Conservation (phyloP, 1,140 invertebrate genomes). For the Carcinoscorpius rotundicauda region DNA sequence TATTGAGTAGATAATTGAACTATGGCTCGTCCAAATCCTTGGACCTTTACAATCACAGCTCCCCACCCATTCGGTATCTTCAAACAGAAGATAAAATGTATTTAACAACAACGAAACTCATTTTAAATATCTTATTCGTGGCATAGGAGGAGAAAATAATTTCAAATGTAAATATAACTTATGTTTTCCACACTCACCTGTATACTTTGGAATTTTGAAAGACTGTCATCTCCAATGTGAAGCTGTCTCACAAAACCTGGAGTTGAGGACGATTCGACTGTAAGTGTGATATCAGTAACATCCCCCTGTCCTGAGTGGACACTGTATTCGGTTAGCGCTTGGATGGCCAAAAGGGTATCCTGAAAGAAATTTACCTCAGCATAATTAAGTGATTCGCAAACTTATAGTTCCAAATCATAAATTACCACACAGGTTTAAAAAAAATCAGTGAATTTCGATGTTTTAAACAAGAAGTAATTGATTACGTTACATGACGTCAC, state of each 20-base stretch:
- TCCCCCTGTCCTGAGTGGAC: constrained; percentile 67
- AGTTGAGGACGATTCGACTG: constrained; percentile 69
- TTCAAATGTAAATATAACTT: constrained; percentile 16
- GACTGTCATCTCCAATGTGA: constrained; percentile 56
- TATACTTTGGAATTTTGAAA: constrained; percentile 57
- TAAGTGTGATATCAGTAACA: constrained; percentile 67
- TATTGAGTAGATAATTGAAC: constrained; percentile 89
- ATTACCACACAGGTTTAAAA: too few relatives aligned
- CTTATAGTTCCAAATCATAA: too few relatives aligned
- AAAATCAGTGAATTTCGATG: too few relatives aligned
- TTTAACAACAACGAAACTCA: background rate
- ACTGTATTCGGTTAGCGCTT: constrained; percentile 81
- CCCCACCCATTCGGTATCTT: constrained; percentile 85
- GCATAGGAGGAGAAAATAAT: background rate
- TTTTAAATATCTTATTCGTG: constrained; percentile 2
- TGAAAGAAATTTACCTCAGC: constrained; percentile 26
- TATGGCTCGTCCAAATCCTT: constrained; percentile 80
- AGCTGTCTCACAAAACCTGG: constrained; percentile 48
- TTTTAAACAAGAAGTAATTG: too few relatives aligned
- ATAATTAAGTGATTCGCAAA: constrained; percentile 48
- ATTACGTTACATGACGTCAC: too few relatives aligned
- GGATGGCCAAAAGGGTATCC: constrained; percentile 76
- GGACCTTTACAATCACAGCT: constrained; percentile 74
- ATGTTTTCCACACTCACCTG: constrained; percentile 39
- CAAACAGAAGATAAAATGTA: constrained; percentile 8